These are phyloP conservation scores for Cyprinodon diabolis DNA, from an alignment of 2,797 vertebrate genomes.

Conservation along the genomic window DNA sequence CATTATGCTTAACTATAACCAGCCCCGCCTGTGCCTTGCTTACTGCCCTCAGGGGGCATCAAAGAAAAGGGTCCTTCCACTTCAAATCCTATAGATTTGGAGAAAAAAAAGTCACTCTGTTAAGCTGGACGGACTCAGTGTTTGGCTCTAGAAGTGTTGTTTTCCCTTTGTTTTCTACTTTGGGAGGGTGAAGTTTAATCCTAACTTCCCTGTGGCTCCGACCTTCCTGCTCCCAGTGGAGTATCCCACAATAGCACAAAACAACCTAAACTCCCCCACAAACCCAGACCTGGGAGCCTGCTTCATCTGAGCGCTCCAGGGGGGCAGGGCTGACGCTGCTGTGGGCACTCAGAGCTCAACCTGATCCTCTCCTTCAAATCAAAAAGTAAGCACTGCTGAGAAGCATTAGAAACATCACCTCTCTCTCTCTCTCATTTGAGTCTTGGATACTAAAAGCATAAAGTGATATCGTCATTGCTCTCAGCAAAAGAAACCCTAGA, in stretches of 20 bases:
- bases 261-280: conserved; percentile 52
- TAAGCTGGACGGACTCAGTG: conserved; percentile 41
- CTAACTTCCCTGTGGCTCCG: conserved; percentile 50
- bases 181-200: conserved; percentile 67
- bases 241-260: conserved; percentile 45
- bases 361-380: conserved; percentile 61
- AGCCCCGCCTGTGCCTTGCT: conserved; percentile 59
- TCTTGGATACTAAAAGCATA: conserved; percentile 59
- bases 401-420: conserved; percentile 40
- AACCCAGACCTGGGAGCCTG: conserved; percentile 49
- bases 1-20: conserved; percentile 70
- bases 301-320: conserved; percentile 44
- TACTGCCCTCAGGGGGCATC: conserved; percentile 49
- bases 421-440: conserved; percentile 18
- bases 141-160: conserved; percentile 57
- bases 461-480: conserved; percentile 43
- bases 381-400: conserved; percentile 54
- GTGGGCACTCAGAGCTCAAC: conserved; percentile 58
- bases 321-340: conserved; percentile 32
- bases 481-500: conserved; percentile 48
- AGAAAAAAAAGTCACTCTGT: conserved; percentile 46
- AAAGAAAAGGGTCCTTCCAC: conserved; percentile 52
- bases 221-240: conserved; percentile 40
- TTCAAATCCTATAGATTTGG: conserved; percentile 58
- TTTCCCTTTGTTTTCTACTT: conserved; percentile 50